A percentile compares a stretch with the other conserved stretches of the same genome.
phyloP scores from a whole-genome alignment of 2,888 invertebrate genomes.

The Andrena haemorrhoa region DNA sequence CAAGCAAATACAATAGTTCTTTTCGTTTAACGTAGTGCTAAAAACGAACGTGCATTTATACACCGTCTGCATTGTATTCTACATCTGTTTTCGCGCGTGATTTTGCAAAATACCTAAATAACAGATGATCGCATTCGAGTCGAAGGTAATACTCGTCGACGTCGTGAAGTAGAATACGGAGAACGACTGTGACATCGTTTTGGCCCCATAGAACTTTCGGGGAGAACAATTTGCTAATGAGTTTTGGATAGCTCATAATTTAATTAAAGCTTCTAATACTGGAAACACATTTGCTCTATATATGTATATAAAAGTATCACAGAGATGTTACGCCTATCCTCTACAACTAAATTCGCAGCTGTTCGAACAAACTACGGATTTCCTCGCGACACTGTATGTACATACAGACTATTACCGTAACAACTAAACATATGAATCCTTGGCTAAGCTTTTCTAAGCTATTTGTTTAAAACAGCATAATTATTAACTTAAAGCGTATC shows the following conservation, averaged over 20 bases:
- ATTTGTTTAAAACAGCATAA: no score
- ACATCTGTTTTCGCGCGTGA: background rate
- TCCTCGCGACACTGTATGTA: no score
- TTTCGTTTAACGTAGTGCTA: constrained; percentile 73
- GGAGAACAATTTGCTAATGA: constrained; percentile 42
- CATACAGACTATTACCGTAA: no score
- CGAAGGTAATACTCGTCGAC: constrained; percentile 77
- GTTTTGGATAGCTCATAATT: constrained; percentile 50
- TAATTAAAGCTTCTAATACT: background rate
- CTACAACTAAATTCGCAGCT: no score
- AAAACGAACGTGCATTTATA: constrained; percentile 39
- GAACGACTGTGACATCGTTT: constrained; percentile 74
- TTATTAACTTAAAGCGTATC: background rate
- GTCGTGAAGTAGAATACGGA: constrained; percentile 78
- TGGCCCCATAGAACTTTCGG: constrained; percentile 82
- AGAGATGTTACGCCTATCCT: no score
- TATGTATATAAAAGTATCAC: background rate
- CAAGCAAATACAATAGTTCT: constrained; percentile 75
- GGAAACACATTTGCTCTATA: background rate
- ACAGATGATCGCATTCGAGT: constrained; percentile 73
- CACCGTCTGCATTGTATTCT: background rate
- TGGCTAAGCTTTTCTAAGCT: no score
- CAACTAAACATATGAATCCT: no score
- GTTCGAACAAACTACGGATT: no score
- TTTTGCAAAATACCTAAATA: constrained; percentile 76